These are phyloP conservation scores for Carlito syrichta DNA, from an alignment of 2,113 vertebrate genomes.

Conservation along the genomic window DNA sequence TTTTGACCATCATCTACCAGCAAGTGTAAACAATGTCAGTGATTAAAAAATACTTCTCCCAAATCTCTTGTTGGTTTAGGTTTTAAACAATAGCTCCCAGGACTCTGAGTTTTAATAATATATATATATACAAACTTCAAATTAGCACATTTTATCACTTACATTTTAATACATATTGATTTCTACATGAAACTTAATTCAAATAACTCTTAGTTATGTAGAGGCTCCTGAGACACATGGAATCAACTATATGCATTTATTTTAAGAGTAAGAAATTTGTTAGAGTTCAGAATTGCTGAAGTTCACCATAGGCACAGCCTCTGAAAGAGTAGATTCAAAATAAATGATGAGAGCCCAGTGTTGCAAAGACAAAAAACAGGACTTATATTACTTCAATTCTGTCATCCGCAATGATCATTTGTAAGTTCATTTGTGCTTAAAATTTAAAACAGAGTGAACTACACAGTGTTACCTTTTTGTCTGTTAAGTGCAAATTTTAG, in stretches of 20 bases:
- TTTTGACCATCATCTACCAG: not conserved
- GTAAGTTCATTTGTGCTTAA: slow-evolving; percentile 25
- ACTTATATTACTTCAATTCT: not conserved
- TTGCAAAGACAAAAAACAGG: not conserved
- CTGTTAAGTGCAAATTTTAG: slow-evolving; percentile 9
- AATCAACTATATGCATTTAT: not conserved
- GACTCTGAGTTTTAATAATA: not conserved
- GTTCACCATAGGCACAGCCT: not conserved
- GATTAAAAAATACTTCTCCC: not conserved
- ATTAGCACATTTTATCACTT: not conserved
- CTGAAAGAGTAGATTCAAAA: not conserved
- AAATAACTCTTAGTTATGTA: not conserved
- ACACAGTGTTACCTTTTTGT: not conserved
- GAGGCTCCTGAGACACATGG: not conserved
- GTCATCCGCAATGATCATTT: not conserved
- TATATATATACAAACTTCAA: not conserved
- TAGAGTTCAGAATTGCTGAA: not conserved
- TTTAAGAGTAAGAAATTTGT: not conserved
- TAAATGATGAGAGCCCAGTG: not conserved
- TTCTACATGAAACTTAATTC: not conserved
- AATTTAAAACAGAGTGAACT: not conserved
- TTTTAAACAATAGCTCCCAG: not conserved
- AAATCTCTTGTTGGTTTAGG: not conserved
- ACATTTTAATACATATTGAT: not conserved
- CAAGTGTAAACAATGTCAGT: not conserved